Percentiles rank a stretch among this genome's conserved stretches.
phyloP scores from a whole-genome alignment of 2,888 invertebrate species.

The Colletes collaris region DNA sequence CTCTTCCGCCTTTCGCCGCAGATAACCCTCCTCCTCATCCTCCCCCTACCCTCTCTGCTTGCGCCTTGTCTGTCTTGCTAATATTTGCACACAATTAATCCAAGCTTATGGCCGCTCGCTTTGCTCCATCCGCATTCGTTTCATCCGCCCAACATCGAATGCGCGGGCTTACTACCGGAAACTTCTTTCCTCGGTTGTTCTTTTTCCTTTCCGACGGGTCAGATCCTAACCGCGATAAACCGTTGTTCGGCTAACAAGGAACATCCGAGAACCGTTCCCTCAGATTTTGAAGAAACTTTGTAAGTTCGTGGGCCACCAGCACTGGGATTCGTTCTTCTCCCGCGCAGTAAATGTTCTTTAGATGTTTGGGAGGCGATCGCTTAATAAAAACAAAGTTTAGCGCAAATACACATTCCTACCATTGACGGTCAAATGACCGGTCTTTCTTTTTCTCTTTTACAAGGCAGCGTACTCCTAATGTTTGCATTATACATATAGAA shows the following conservation, averaged over 20 bases:
- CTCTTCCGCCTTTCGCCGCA: constrained; percentile 29
- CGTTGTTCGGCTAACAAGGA: neutral
- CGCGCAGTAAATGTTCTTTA: no score
- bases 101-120: constrained; percentile 62
- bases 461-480: no score
- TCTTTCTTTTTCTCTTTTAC: no score
- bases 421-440: no score
- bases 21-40: neutral
- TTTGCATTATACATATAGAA: no score
- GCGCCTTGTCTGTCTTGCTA: constrained; percentile 60
- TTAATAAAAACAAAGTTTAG: no score
- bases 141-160: constrained; percentile 25
- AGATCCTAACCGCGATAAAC: neutral
- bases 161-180: constrained; percentile 21
- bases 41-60: neutral
- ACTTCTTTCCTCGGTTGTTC: constrained; percentile 4
- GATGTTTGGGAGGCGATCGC: no score
- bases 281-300: no score
- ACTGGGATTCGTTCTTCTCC: no score
- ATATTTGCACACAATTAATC: constrained; percentile 81
- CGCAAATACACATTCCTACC: no score
- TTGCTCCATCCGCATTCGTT: constrained; percentile 36
- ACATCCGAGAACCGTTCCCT: no score
- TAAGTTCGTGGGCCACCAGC: no score
- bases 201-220: neutral